Evolutionary conservation across 2,113 vertebrate species (phyloP).

Genomic region (Urocitellus parryii): DNA sequence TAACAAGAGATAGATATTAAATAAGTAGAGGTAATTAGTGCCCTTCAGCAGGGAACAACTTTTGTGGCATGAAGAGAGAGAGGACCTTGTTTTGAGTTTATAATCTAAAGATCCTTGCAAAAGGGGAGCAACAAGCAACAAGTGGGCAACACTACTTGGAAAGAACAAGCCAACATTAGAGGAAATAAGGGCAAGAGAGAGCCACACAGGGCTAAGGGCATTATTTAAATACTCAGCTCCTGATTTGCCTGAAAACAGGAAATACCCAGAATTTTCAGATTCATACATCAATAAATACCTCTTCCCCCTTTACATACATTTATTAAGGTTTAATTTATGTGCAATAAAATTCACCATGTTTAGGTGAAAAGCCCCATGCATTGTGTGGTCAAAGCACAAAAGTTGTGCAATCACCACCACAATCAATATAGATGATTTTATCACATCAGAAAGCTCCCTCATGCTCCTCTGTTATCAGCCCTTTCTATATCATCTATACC

Average conservation of each 20-base stretch:
- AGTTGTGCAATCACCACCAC: neutral
- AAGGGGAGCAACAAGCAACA: neutral
- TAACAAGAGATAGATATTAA: neutral
- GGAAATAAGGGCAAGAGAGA: neutral
- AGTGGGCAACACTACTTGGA: neutral
- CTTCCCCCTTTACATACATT: neutral
- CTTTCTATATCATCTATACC: neutral
- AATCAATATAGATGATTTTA: neutral
- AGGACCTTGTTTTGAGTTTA: neutral
- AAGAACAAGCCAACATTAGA: neutral
- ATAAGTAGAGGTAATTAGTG: neutral
- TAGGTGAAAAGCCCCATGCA: neutral
- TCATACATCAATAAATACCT: neutral
- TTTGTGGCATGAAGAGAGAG: neutral
- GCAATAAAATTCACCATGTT: neutral
- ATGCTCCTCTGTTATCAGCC: neutral
- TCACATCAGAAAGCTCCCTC: neutral
- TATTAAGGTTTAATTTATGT: conserved; percentile 1
- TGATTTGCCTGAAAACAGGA: neutral
- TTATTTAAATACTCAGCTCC: neutral
- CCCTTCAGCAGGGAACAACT: neutral
- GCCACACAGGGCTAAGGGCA: neutral
- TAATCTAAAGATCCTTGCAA: neutral
- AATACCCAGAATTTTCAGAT: neutral
- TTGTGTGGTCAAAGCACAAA: neutral